Base-by-base conservation (phyloP, 1,140 invertebrate species). In the Potamilus streckersoni region DNA sequence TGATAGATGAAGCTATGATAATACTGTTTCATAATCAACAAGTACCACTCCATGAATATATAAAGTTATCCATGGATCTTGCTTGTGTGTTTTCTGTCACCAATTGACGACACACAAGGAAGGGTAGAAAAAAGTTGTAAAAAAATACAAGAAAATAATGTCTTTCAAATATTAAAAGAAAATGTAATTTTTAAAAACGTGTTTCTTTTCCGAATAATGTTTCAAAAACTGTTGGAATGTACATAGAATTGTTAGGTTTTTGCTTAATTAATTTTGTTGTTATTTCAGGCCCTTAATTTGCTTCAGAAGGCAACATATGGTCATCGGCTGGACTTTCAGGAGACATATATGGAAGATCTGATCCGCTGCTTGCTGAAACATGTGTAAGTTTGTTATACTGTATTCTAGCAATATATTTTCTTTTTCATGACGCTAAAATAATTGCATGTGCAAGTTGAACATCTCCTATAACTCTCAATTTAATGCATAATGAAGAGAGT, bases 231-330 rank as follows among this genome's bases (percentile, higher is more conserved):
- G 17, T 69, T 49, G 14, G 56, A 19, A 15, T 0, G 2, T 16
- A 15, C 17, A 15, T 15, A 55, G 19, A 19, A 55, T 19, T 19
- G 15, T 69, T 14, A 15, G 19, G 4, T 17, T 56, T 56, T 56
- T 56, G 15, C 58, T 56, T 19, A 60, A 76, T 38, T 38, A 55
- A 57, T 59, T 74, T n/a, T 31, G 49, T 63, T 59, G 68, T 17
- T 77, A 71, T 84, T 83, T 59, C 75, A 89, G 87, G 83, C 83
- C 63, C 66, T 89, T 27, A 78, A 85, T 66, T 71, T 89, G 13
- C 73, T 89, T 27, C 82, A 85, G 74, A 84, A 80, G 71, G 76
- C 88, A 14, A 88, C 85, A 14, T 87, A 89, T 83, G 86, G 85
- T 19, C 81, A 84, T 38, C 78, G 82, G 60, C 78, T 89, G 16